phyloP scores from a whole-genome alignment of 2,888 invertebrate species.

The Hyppa rectilinea region DNA sequence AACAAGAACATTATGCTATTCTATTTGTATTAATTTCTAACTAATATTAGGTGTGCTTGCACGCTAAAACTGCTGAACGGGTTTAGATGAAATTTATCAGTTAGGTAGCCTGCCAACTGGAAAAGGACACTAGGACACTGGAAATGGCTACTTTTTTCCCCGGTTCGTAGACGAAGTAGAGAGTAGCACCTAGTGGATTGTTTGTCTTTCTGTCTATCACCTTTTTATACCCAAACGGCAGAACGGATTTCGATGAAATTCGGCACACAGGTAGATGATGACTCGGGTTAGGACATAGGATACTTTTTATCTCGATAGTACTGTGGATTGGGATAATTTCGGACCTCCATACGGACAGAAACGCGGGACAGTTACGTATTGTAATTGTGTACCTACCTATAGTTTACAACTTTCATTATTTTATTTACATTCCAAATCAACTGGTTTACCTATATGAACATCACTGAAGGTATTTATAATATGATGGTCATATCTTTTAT shows the following conservation, averaged over 20 bases:
- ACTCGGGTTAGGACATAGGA: neutral
- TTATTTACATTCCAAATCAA: constrained; percentile 27
- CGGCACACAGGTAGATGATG: neutral
- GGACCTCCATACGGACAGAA: too few species aligned
- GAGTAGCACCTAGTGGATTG: too few species aligned
- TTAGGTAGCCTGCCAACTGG: too few species aligned
- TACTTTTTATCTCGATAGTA: neutral
- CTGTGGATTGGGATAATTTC: neutral
- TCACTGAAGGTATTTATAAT: constrained; percentile 22
- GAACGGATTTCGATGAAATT: neutral
- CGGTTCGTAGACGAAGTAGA: too few species aligned
- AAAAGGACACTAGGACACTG: too few species aligned
- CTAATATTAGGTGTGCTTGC: too few species aligned
- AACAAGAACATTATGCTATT: too few species aligned
- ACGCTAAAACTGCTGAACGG: neutral
- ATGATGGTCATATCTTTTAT: constrained; percentile 35
- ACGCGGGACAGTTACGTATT: too few species aligned
- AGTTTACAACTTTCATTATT: constrained; percentile 4
- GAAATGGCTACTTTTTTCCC: too few species aligned
- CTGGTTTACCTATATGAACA: constrained; percentile 52
- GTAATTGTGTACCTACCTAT: too few species aligned
- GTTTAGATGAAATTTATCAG: neutral
- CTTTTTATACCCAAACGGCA: neutral
- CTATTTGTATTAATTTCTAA: too few species aligned
- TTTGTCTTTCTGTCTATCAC: neutral